These are phyloP conservation scores for Ophioninae sp. DNA, from an alignment of 2,888 invertebrate species.

Conservation along the genomic window DNA sequence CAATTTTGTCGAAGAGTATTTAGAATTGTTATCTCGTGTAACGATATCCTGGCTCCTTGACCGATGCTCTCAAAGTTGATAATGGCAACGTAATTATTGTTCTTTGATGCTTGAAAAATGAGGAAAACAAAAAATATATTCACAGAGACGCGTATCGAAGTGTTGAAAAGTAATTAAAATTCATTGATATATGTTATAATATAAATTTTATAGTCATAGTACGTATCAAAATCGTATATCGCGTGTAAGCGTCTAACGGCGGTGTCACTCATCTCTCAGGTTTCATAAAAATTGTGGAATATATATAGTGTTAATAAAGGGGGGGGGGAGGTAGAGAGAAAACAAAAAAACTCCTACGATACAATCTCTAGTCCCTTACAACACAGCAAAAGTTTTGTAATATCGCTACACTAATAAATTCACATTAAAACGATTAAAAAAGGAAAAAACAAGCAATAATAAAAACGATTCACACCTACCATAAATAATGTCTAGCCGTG, in stretches of 20 bases:
- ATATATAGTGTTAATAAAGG: slow-evolving; percentile 47
- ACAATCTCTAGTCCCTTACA: slow-evolving; percentile 71
- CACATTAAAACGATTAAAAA: slow-evolving; percentile 44
- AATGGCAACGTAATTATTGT: slow-evolving; percentile 42
- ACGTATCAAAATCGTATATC: slow-evolving; percentile 61
- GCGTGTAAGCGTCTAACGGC: slow-evolving; percentile 60
- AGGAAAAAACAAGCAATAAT: slow-evolving; percentile 51
- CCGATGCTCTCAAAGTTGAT: background rate
- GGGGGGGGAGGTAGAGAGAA: slow-evolving; percentile 40
- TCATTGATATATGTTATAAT: slow-evolving; percentile 3
- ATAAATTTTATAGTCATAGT: slow-evolving; percentile 34
- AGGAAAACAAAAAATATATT: slow-evolving; percentile 1
- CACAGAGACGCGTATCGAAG: slow-evolving; percentile 38
- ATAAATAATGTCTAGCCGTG: slow-evolving; percentile 47
- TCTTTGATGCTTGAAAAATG: slow-evolving; percentile 19
- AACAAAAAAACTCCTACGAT: slow-evolving; percentile 68
- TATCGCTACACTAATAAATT: slow-evolving; percentile 45
- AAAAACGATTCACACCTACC: slow-evolving; percentile 50
- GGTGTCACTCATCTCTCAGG: slow-evolving; percentile 41
- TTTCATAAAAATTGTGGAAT: slow-evolving; percentile 30
- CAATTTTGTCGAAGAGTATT: slow-evolving; percentile 34
- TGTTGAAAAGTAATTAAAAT: slow-evolving; percentile 28
- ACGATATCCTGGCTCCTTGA: slow-evolving; percentile 15
- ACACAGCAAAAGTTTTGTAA: slow-evolving; percentile 66
- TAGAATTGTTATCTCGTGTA: slow-evolving; percentile 22